Percentiles rank a stretch among this genome's conserved stretches.
phyloP scores from a whole-genome alignment of 2,888 invertebrate species.

The Drosophila macrospina region DNA sequence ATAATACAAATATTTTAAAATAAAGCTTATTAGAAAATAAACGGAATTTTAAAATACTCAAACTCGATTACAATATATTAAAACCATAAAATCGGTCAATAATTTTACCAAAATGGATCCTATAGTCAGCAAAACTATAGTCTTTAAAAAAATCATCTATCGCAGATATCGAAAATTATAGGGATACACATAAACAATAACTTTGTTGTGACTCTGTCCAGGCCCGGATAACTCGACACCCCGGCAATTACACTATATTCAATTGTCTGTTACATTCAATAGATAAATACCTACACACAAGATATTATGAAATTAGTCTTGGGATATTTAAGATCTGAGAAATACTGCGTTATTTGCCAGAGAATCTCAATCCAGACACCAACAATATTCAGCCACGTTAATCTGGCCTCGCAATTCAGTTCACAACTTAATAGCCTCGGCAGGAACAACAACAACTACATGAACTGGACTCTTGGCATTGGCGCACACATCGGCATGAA shows the following conservation, averaged over 20 bases:
- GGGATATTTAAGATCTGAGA: constrained; percentile 10
- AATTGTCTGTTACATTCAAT: neutral
- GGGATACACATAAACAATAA: neutral
- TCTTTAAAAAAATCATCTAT: too few species aligned
- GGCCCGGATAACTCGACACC: neutral
- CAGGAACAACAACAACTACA: constrained; percentile 26
- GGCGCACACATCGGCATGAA: constrained; percentile 52
- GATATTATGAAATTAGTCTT: neutral
- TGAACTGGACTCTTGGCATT: constrained; percentile 13
- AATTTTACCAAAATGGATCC: too few species aligned
- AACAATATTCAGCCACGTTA: constrained; percentile 38
- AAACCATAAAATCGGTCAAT: too few species aligned
- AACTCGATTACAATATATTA: too few species aligned
- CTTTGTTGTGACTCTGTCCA: too few species aligned
- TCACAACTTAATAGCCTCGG: constrained; percentile 61
- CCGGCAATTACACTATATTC: neutral
- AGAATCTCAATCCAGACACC: constrained; percentile 6
- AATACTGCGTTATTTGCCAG: constrained; percentile 13
- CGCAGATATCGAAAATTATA: too few species aligned
- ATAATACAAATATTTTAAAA: constrained; percentile 61
- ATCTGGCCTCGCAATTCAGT: constrained; percentile 50
- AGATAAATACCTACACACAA: neutral
- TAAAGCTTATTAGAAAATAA: constrained; percentile 64
- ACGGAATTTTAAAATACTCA: constrained; percentile 57
- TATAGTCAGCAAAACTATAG: too few species aligned